Evolutionary conservation across 2,888 invertebrate genomes (phyloP).

Genomic region (Eucera pruinosa): DNA sequence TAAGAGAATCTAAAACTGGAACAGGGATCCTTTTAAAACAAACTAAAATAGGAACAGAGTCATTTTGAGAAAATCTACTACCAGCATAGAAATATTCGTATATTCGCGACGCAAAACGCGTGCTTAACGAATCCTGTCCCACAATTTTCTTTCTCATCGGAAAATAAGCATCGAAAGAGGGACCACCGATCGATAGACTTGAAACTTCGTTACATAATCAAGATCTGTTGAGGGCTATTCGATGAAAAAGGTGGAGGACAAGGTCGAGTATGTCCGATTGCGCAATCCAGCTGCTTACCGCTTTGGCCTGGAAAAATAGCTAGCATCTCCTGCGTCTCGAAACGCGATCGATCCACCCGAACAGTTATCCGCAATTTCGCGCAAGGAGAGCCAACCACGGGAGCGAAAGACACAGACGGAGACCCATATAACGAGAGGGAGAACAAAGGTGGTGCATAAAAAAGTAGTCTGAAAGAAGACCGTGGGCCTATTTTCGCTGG

Average conservation of each 20-base stretch:
- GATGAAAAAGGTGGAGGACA: conserved; percentile 19
- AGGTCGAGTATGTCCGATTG: conserved; percentile 16
- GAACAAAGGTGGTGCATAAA: conserved; percentile 7
- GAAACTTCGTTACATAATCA: conserved; percentile 15
- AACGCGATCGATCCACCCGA: conserved; percentile 20
- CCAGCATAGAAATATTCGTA: too few species aligned
- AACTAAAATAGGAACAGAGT: too few species aligned
- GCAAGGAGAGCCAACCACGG: too few species aligned
- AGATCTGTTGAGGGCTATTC: neutral
- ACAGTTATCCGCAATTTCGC: conserved; percentile 45
- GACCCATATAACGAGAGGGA: neutral
- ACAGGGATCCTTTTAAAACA: too few species aligned
- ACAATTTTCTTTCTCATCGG: too few species aligned
- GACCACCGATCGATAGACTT: conserved; percentile 3
- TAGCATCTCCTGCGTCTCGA: conserved; percentile 6
- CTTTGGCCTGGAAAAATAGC: conserved; percentile 49
- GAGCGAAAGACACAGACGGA: neutral
- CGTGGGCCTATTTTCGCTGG: conserved; percentile 19
- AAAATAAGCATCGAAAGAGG: too few species aligned
- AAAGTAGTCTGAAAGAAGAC: neutral
- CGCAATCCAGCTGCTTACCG: conserved; percentile 12
- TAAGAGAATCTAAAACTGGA: too few species aligned
- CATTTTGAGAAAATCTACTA: too few species aligned
- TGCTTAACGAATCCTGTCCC: too few species aligned
- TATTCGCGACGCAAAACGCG: too few species aligned